Percentiles rank a stretch among this genome's conserved stretches.
These are phyloP conservation scores for Leucoraja erinaceus DNA, from an alignment of 2,113 vertebrate genomes.

Conservation along the genomic window DNA sequence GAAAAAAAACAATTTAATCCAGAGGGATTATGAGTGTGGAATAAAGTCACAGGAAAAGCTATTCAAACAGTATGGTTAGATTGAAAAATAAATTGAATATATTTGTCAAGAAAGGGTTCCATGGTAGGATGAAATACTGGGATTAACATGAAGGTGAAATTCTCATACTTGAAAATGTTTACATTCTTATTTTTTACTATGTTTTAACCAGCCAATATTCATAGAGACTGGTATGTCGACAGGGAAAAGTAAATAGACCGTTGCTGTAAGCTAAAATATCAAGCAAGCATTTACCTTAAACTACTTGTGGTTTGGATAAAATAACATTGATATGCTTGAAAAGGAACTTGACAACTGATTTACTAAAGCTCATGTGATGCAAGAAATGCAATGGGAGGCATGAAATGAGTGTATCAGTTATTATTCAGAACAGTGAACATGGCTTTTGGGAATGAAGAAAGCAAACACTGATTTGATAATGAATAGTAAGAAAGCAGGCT, in stretches of 20 bases:
- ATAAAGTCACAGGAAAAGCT: neutral
- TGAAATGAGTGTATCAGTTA: neutral
- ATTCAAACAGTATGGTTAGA: no score
- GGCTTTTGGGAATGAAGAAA: neutral
- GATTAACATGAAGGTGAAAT: no score
- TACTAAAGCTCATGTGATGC: neutral
- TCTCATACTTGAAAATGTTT: neutral
- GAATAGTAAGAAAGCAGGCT: neutral
- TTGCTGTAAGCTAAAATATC: neutral
- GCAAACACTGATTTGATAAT: conserved; percentile 17
- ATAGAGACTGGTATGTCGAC: neutral
- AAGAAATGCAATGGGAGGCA: conserved; percentile 9
- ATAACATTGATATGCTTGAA: neutral
- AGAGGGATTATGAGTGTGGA: neutral
- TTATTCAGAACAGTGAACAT: conserved; percentile 12
- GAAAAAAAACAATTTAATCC: neutral
- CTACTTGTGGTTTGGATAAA: neutral
- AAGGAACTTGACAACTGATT: conserved; percentile 17
- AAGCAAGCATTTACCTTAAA: neutral
- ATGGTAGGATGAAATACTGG: no score
- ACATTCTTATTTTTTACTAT: neutral
- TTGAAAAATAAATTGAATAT: neutral
- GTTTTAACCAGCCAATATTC: neutral
- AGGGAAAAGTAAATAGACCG: neutral
- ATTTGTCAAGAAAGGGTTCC: neutral